Base-by-base conservation (phyloP, 2,888 invertebrate genomes). In the Drosophila subsilvestris region DNA sequence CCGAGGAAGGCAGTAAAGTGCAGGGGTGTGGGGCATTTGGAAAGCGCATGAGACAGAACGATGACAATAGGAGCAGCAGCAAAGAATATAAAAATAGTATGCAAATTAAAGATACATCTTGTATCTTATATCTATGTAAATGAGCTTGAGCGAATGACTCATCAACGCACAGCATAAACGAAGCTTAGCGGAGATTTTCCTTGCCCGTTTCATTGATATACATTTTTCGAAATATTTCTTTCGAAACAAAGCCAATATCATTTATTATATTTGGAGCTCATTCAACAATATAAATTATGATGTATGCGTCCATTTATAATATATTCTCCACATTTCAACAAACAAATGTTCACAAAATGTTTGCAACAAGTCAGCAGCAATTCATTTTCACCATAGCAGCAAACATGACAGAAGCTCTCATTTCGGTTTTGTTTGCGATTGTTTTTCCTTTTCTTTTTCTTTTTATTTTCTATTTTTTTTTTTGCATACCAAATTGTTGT, bases 381-480 rank as follows among this genome's bases (percentile, higher is more conserved):
- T 75, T 78, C 74, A 72, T 76, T 77, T 75, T 71, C 77, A 85
- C 85, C 82, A 65, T 75, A 75, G 55, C 74, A 25, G 62, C 53
- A 73, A 78, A 82, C 75, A 75, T 74, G 82, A 73, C 67, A 67
- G 61, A 53, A 73, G 69, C 51, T 59, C 44, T 55, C n/a, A 22
- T 47, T 49, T 37, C 37, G 37, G 37, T 14, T 37, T 14, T 37
- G 7, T 37, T 37, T 37, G 37, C 7, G 37, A 14, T 37, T 57
- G 18, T 42, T 44, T 70, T 51, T 51, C 32, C 43, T 50, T 67
- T 63, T 63, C n/a, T n/a, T 58, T 9, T 68, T 20, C 20, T 20
- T 20, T 20, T 25, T 25, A 25, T 25, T 25, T 25, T 25, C 5
- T 25, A 6, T 5, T 6, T 25, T 68, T 63, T 44, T 27, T 47